A percentile compares a stretch with the other conserved stretches of the same genome.
These are phyloP conservation scores for Aspiorhynchus laticeps DNA, from an alignment of 2,113 vertebrate genomes.

Conservation along the genomic window DNA sequence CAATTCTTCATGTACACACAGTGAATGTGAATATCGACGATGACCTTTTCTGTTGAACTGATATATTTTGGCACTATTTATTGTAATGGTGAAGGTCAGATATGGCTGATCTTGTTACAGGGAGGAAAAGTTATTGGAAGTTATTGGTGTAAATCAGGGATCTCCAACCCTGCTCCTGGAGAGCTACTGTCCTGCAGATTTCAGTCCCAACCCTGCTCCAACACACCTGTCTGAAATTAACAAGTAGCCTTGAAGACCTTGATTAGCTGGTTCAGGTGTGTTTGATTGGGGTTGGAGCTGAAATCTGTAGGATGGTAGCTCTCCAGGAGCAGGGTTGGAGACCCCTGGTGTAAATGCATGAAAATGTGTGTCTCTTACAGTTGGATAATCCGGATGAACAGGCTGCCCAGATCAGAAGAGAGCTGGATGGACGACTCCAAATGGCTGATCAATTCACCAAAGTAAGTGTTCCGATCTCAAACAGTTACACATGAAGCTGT, in stretches of 20 bases:
- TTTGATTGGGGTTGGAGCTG: no score
- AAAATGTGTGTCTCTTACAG: conserved; percentile 72
- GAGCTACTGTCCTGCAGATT: no score
- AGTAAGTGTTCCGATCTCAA: conserved; percentile 74
- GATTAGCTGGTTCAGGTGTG: no score
- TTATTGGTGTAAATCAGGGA: conserved; percentile 6
- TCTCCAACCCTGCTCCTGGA: no score
- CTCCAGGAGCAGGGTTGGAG: no score
- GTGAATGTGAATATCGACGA: not conserved
- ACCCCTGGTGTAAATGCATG: conserved; percentile 15
- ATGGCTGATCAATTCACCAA: conserved; percentile 98
- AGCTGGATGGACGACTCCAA: conserved; percentile 94
- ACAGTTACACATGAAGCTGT: not conserved
- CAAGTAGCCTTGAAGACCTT: no score
- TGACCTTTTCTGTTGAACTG: not conserved
- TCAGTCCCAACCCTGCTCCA: no score
- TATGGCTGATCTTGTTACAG: not conserved
- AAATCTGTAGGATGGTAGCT: no score
- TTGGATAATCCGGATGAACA: conserved; percentile 98
- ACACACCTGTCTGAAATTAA: no score
- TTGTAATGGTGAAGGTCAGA: conserved; percentile 21
- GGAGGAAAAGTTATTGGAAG: not conserved
- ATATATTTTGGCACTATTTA: not conserved
- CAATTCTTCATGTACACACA: conserved; percentile 1
- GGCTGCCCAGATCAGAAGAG: conserved; percentile 95